These are phyloP conservation scores for Panurus biarmicus DNA, from an alignment of 2,113 vertebrate genomes.

Conservation along the genomic window DNA sequence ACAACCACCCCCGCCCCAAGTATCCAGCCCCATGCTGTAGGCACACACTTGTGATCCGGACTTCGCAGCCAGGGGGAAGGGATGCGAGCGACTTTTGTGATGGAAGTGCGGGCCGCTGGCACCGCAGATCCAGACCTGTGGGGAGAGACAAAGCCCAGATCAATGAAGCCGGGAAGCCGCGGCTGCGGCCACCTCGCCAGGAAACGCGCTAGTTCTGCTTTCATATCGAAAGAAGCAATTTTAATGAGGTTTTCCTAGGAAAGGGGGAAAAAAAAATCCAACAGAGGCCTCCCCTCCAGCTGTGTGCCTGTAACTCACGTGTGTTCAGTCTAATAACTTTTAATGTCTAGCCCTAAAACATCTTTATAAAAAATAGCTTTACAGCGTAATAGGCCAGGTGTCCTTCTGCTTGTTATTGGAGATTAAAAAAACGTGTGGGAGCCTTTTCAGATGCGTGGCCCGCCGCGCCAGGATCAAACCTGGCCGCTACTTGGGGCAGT, in stretches of 20 bases:
- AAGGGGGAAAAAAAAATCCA: neutral
- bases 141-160: neutral
- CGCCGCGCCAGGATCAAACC: neutral
- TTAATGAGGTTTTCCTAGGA: conserved; percentile 42
- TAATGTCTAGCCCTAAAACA: conserved; percentile 77
- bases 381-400: conserved; percentile 74
- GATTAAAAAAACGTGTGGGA: conserved; percentile 70
- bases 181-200: neutral
- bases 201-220: neutral
- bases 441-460: conserved; percentile 42
- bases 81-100: neutral
- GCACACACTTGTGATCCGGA: neutral
- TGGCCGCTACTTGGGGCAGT: neutral
- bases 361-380: conserved; percentile 79
- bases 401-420: conserved; percentile 68
- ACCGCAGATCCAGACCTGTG: neutral
- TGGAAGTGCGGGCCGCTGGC: neutral
- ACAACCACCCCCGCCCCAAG: neutral
- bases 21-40: neutral
- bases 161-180: neutral
- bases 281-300: conserved; percentile 61
- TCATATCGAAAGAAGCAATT: conserved; percentile 52
- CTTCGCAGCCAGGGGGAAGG: neutral
- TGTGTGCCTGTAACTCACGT: conserved; percentile 69
- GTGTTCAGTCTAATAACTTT: conserved; percentile 77